Conservation (phyloP, 2,113 vertebrate species). For the Prunella fulvescens region DNA sequence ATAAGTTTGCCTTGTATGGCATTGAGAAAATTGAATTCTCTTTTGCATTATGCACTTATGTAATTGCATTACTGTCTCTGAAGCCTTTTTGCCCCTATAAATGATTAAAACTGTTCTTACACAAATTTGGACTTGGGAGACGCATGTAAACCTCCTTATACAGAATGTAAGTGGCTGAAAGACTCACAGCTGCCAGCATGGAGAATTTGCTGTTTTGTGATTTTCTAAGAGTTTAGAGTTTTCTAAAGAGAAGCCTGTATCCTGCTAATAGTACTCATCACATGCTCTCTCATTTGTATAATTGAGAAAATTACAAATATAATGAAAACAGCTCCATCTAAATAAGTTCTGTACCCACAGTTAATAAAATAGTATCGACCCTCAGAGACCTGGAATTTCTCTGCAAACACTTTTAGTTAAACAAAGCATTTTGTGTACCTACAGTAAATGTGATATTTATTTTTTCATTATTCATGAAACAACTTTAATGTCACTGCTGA, state of each 20-base stretch:
- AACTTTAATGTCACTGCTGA: conserved; percentile 38
- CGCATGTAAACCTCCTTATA: background rate
- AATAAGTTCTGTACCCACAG: background rate
- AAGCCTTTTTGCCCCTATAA: background rate
- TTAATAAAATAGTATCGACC: conserved; percentile 16
- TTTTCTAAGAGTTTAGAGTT: background rate
- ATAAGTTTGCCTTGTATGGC: conserved; percentile 68
- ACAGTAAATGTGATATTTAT: conserved; percentile 30
- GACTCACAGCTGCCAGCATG: background rate
- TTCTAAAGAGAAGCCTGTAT: background rate
- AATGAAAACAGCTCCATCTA: conserved; percentile 16
- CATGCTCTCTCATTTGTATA: background rate
- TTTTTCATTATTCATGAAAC: conserved; percentile 67
- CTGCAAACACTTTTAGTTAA: conserved; percentile 40
- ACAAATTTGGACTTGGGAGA: background rate
- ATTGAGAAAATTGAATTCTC: background rate
- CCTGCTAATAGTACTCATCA: background rate
- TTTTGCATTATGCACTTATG: background rate
- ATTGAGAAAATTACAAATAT: conserved; percentile 11
- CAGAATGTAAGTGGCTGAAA: background rate
- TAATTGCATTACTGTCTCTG: background rate
- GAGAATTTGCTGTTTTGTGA: background rate
- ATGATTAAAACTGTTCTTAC: background rate
- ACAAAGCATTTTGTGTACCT: conserved; percentile 53
- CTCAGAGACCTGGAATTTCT: conserved; percentile 25